Percentiles rank a stretch among this genome's conserved stretches.
phyloP scores from a whole-genome alignment of 1,140 invertebrate genomes.

The Copidosoma floridanum region DNA sequence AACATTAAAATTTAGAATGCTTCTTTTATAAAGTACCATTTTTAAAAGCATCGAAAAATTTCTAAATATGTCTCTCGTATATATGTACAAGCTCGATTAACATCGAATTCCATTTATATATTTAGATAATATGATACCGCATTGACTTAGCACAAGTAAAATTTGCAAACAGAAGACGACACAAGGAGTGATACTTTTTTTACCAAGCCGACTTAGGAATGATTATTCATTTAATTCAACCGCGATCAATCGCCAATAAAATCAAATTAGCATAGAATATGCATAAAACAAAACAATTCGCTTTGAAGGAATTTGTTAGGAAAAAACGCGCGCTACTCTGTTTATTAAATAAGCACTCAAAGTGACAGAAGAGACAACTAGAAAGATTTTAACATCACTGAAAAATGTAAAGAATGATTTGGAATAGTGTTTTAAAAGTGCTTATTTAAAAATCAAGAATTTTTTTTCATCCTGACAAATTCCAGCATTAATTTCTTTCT shows the following conservation, averaged over 20 bases:
- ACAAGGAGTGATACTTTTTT: neutral
- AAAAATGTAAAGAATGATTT: neutral
- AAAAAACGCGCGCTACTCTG: neutral
- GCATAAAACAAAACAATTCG: conserved; percentile 10
- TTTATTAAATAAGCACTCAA: conserved; percentile 12
- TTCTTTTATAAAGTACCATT: too few relatives aligned
- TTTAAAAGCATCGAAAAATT: neutral
- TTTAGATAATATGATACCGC: too few relatives aligned
- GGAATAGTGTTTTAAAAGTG: neutral
- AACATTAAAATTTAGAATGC: neutral
- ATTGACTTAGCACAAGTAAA: neutral
- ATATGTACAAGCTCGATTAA: conserved; percentile 7
- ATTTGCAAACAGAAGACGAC: conserved; percentile 4
- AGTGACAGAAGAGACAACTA: too few relatives aligned
- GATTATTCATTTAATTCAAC: neutral
- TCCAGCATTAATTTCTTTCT: too few relatives aligned
- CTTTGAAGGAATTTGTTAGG: neutral
- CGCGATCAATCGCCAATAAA: neutral
- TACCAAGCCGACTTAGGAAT: conserved; percentile 9
- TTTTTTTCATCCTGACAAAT: neutral
- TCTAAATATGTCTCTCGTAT: conserved; percentile 5
- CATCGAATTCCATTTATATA: conserved; percentile 1
- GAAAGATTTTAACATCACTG: too few relatives aligned
- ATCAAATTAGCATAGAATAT: conserved; percentile 12
- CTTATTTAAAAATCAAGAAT: neutral